Evolutionary conservation across 2,797 vertebrate genomes (phyloP).

Genomic region (Galagoides demidoff): DNA sequence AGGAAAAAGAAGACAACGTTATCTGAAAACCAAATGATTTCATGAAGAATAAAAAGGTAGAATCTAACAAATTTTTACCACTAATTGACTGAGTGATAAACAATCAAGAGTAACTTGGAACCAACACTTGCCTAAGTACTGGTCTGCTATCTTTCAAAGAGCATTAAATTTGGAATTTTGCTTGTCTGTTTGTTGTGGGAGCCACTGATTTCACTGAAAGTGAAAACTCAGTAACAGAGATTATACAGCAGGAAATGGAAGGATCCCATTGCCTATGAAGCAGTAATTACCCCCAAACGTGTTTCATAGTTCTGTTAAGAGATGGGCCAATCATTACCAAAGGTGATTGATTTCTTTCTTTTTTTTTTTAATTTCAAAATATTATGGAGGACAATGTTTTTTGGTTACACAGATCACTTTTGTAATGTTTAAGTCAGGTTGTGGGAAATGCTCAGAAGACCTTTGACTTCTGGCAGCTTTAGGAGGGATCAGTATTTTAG

Average conservation of each 20-base stretch:
- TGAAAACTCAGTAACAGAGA: background rate
- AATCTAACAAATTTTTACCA: background rate
- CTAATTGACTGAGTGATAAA: background rate
- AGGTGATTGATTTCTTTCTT: background rate
- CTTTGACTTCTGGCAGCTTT: constrained; percentile 62
- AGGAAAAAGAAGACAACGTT: constrained; percentile 14
- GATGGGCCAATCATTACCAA: background rate
- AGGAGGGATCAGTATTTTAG: constrained; percentile 71
- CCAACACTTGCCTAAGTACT: background rate
- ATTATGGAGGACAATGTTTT: too few relatives aligned
- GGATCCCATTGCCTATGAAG: background rate
- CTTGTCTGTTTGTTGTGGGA: background rate
- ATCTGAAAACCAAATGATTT: constrained; percentile 63
- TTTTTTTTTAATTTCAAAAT: too few relatives aligned
- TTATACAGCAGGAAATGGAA: background rate
- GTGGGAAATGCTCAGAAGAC: constrained; percentile 76
- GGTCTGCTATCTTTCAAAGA: background rate
- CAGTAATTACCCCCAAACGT: background rate
- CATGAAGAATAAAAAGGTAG: background rate
- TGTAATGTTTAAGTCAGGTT: background rate
- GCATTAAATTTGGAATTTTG: background rate
- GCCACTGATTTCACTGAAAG: background rate
- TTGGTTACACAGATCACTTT: too few relatives aligned
- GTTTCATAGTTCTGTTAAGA: background rate
- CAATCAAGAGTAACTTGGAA: background rate